Conservation (phyloP, 35 echinoderm and acorn worm genomes). For the Ophiothrix spiculata region DNA sequence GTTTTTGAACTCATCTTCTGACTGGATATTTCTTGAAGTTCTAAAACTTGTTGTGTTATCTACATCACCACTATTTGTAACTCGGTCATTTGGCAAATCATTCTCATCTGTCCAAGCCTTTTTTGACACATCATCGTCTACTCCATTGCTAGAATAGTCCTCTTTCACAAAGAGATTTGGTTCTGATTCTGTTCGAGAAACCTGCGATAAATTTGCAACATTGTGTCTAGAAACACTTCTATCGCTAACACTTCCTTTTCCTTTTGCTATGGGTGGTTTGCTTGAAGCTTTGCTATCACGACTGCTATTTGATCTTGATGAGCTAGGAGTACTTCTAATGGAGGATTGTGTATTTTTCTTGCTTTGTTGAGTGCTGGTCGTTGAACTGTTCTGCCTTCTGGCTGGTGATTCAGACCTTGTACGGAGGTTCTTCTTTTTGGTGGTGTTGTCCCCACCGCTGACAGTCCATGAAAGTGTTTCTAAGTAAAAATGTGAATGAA, state of each 20-base stretch:
- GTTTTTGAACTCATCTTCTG: not conserved
- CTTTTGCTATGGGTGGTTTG: not conserved
- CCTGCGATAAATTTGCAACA: conserved; percentile 3
- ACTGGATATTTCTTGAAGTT: not conserved
- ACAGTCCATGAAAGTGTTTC: conserved; percentile 47
- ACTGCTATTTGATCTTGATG: not conserved
- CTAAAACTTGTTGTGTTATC: not conserved
- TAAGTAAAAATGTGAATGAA: not conserved
- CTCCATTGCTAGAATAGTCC: not conserved
- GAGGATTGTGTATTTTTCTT: not conserved
- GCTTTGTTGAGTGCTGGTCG: not conserved
- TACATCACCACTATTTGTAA: not conserved
- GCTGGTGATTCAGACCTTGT: conserved; percentile 56
- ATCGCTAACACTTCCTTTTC: not conserved
- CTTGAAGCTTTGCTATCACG: conserved; percentile 16
- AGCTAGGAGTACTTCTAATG: not conserved
- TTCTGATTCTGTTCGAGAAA: conserved; percentile 3
- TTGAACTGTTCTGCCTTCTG: not conserved
- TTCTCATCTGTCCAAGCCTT: no score
- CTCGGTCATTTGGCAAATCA: not conserved
- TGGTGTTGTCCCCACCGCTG: conserved; percentile 34
- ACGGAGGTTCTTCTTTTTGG: conserved; percentile 21
- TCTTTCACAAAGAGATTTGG: not conserved
- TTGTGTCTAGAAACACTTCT: conserved; percentile 1
- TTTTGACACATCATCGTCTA: not conserved